Evolutionary conservation across 2,113 vertebrate species (phyloP), one percentile per base, ranked within the genome.

Genomic region (Capricornis sumatraensis): DNA sequence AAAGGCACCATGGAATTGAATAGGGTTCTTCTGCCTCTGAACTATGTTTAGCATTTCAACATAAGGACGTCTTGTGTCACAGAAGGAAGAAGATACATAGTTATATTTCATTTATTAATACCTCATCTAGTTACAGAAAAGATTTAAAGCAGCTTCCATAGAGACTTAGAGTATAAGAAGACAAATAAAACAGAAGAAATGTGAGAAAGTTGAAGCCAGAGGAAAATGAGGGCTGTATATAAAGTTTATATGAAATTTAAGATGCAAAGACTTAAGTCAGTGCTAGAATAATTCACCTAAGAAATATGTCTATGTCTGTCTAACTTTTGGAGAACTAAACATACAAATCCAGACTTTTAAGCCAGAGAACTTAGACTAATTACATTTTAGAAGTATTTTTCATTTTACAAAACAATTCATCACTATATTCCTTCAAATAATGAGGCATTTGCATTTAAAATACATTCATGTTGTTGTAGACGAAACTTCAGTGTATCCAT

Each of bases 321-420:
- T 91, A 95, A 82, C 78, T 96, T 95, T 89, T 19, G 27, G 52
- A 87, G 50, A 95, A 87, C 13, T 7, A 96, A 97, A 82, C 60
- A 88, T 23, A 89, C 82, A 90, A 60, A 90, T 90, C 79, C 36
- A 36, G 30, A 45, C 57, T 85, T 92, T n/a, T 15, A 90, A 97
- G 57, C 45, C 71, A 93, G 57, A 94, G 62, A 62, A 83, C n/a
- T 81, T 81, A 97, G 28, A 21, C 62, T 94, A 82, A 64, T 94
- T 92, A 89, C 55, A 89, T 97, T 89, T 96, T 52, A 82, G 89
- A 95, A 87, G n/a, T 81, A 53, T 81, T 88, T 94, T 98, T 95
- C 47, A 85, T 82, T 95, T 96, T 91, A 82, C 50, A 82, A 97
- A 98, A 92, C n/a, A 93, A 96, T 67, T 84, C 60, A 89, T 87